Percentiles rank a stretch among this genome's conserved stretches.
Conservation (phyloP, 2,888 invertebrate species). For the Arrhopalites spinosus region DNA sequence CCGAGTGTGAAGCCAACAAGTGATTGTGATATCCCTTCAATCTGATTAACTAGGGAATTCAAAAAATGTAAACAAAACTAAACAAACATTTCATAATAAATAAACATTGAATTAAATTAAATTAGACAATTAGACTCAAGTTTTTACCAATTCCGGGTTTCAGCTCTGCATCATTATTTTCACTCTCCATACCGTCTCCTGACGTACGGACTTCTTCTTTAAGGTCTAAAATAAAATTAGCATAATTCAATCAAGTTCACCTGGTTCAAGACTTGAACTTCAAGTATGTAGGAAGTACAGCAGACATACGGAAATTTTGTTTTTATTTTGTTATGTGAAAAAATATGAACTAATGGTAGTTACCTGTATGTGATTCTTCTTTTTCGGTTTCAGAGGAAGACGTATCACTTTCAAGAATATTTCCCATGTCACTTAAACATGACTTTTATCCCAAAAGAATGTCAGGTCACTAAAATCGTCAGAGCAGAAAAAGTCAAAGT, state of each 20-base stretch:
- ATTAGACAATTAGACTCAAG: no score
- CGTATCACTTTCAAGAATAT: constrained; percentile 55
- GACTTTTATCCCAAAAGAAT: no score
- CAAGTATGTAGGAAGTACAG: no score
- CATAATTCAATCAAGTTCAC: no score
- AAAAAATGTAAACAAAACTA: background rate
- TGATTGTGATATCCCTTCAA: background rate
- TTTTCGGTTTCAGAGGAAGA: constrained; percentile 47
- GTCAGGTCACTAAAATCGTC: no score
- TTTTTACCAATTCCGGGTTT: background rate
- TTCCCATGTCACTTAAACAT: constrained; percentile 48
- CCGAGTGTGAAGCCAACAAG: background rate
- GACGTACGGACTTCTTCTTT: constrained; percentile 45
- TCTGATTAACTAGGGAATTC: background rate
- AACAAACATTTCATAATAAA: background rate
- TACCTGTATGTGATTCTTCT: constrained; percentile 24
- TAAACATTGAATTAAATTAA: background rate
- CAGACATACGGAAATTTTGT: no score
- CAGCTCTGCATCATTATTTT: constrained; percentile 16
- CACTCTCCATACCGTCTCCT: constrained; percentile 55
- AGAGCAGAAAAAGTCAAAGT: no score
- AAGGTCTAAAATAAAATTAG: no score
- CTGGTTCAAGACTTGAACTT: no score
- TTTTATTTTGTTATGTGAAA: no score
- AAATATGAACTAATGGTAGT: background rate